Conservation (phyloP, 2,113 vertebrate species). For the Ptychochromis oligacanthus region DNA sequence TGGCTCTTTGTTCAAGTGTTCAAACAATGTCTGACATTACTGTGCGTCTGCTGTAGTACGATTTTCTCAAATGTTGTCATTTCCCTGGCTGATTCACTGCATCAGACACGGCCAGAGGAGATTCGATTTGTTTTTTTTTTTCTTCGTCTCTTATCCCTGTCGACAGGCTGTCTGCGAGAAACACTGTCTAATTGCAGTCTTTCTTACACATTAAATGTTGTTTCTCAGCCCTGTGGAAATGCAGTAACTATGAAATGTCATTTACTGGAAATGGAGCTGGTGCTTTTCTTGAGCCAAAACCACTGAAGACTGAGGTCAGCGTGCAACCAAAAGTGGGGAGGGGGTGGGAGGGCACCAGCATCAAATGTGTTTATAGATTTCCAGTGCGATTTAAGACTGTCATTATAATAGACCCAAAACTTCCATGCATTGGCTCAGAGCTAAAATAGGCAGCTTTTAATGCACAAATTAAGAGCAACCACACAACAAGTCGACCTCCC, state of each 20-base stretch:
- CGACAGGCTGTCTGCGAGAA: conserved; percentile 61
- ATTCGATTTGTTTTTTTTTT: conserved; percentile 27
- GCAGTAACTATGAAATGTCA: conserved; percentile 75
- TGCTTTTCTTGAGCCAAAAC: conserved; percentile 70
- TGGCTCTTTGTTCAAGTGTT: neutral
- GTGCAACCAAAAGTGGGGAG: conserved; percentile 37
- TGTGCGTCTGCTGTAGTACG: neutral
- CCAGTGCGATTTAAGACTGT: conserved; percentile 68
- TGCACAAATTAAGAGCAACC: conserved; percentile 49
- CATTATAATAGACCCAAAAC: conserved; percentile 57
- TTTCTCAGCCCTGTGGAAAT: conserved; percentile 70
- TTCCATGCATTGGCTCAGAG: conserved; percentile 23
- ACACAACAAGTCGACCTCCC: conserved; percentile 52
- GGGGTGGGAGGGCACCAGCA: conserved; percentile 33
- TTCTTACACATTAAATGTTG: conserved; percentile 60
- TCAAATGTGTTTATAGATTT: conserved; percentile 70
- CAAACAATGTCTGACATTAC: conserved; percentile 18
- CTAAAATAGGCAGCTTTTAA: conserved; percentile 37
- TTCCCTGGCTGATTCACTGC: conserved; percentile 38
- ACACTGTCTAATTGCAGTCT: conserved; percentile 67
- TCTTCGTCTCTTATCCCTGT: conserved; percentile 44
- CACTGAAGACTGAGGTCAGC: conserved; percentile 76
- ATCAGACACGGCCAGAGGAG: conserved; percentile 43
- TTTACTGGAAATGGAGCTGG: conserved; percentile 79
- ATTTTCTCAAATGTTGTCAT: conserved; percentile 49